These are phyloP conservation scores for Aleiodes alternator DNA, from an alignment of 2,888 invertebrate species.

Conservation along the genomic window DNA sequence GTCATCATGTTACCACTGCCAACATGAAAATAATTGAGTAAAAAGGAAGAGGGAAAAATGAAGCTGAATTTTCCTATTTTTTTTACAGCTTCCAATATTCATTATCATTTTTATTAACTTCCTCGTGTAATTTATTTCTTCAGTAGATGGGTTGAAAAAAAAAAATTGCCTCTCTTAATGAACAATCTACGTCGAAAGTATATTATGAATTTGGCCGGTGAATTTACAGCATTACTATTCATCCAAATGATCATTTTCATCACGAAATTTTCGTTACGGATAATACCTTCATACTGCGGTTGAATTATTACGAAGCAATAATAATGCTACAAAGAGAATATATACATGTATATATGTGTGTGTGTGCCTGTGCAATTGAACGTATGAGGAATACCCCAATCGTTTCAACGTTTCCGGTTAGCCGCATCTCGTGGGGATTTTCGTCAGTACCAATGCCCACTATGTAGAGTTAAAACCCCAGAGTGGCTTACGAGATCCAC, in stretches of 20 bases:
- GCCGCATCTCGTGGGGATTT: constrained; percentile 33
- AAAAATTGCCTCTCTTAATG: background rate
- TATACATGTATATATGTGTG: background rate
- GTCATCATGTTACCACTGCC: background rate
- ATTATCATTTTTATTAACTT: background rate
- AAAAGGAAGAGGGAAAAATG: background rate
- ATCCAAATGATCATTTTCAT: background rate
- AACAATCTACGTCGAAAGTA: background rate
- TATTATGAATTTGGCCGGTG: background rate
- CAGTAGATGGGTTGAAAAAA: background rate
- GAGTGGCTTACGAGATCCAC: constrained; percentile 34
- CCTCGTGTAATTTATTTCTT: background rate
- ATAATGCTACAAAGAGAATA: constrained; percentile 29
- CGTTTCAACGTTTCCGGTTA: constrained; percentile 35
- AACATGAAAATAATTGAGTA: background rate
- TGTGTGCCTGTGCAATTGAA: constrained; percentile 17
- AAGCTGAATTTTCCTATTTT: background rate
- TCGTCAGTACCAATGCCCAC: constrained; percentile 22
- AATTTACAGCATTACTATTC: background rate
- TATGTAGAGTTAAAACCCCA: constrained; percentile 27
- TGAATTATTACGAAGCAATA: constrained; percentile 21
- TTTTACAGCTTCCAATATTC: background rate
- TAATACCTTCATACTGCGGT: constrained; percentile 19
- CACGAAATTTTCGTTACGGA: constrained; percentile 10
- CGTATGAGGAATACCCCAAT: constrained; percentile 34